Evolutionary conservation across 2,797 vertebrate genomes (phyloP), one percentile per base, ranked within the genome.

Genomic region (Carcharodon carcharias): DNA sequence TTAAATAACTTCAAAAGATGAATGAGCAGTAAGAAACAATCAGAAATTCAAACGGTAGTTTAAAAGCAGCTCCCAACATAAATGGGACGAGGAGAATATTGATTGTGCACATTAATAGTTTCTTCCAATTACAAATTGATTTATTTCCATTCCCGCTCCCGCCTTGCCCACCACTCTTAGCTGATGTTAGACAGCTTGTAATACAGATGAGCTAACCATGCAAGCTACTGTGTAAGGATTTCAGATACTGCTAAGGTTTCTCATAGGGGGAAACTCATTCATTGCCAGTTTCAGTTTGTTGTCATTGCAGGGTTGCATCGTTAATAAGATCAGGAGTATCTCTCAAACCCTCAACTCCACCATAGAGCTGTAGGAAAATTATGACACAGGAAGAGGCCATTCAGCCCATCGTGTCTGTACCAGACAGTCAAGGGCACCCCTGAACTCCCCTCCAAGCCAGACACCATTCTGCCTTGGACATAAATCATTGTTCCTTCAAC

Each of bases 1-100:
- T 89, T 91, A 91, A 91, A 63, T 91, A 91, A 91, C 58, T 91
- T 61, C 56, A 58, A 63, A 91, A 91, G 88, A 91, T 91, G 88
- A 61, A 91, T 35, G 56, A 91, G 58, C 56, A 91, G 28, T 8
- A 61, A 61, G 88, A 91, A 91, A 61, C 88, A 61, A 91, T 91
- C 58, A 61, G 31, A 61, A 91, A 91, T 61, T 91, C 56, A 91
- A 91, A n/a, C 56, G 5, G 40, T 85, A 45, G 82, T 50, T 91
- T 63, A 91, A 91, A 61, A 91, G 58, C 56, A n/a, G 56, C 56
- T 91, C 31, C 88, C 88, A 91, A 91, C 31, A n/a, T 91, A 91
- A 91, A 63, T 91, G 88, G 40, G 88, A 91, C 2, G 31, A 35
- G 58, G 35, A n/a, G 56, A 91, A 61, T 91, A 91, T 91, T 91